phyloP scores from a whole-genome alignment of 2,797 vertebrate species.

The Amniataba percoides region DNA sequence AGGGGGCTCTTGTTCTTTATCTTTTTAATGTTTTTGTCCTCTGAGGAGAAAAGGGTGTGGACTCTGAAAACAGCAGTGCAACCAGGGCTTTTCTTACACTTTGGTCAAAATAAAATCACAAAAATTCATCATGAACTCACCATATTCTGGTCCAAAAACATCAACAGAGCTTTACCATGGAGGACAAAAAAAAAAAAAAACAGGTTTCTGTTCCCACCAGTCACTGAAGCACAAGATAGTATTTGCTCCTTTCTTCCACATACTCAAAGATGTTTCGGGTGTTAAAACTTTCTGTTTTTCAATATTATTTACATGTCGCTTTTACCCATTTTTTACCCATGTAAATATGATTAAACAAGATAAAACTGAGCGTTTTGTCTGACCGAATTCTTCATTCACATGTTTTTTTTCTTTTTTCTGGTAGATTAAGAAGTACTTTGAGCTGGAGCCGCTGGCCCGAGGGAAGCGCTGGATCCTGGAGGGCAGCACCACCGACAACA shows the following conservation, averaged over 20 bases:
- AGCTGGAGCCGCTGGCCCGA: slow-evolving; percentile 95
- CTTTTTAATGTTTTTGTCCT: slow-evolving; percentile 34
- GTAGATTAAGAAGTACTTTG: slow-evolving; percentile 97
- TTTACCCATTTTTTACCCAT: too few species aligned
- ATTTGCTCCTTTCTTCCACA: background rate
- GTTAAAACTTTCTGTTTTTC: background rate
- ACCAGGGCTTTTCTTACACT: background rate
- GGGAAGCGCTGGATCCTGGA: slow-evolving; percentile 98
- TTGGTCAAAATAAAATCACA: background rate
- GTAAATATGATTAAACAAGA: background rate
- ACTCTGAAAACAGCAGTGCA: slow-evolving; percentile 33
- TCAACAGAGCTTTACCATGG: background rate
- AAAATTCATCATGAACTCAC: slow-evolving; percentile 11
- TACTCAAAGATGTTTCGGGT: background rate
- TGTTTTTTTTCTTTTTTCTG: slow-evolving; percentile 52
- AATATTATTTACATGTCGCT: too few species aligned
- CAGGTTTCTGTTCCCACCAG: background rate
- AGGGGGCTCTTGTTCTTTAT: background rate
- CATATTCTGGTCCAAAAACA: background rate
- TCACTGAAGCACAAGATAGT: background rate
- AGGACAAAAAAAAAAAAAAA: background rate
- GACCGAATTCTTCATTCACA: slow-evolving; percentile 10
- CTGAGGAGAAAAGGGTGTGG: slow-evolving; percentile 15
- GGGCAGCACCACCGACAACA: slow-evolving; percentile 91
- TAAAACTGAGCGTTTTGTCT: background rate